A percentile compares a stretch with the other conserved stretches of the same genome.
Conservation (phyloP, 2,888 invertebrate species). For the Drosophila nigricruria region DNA sequence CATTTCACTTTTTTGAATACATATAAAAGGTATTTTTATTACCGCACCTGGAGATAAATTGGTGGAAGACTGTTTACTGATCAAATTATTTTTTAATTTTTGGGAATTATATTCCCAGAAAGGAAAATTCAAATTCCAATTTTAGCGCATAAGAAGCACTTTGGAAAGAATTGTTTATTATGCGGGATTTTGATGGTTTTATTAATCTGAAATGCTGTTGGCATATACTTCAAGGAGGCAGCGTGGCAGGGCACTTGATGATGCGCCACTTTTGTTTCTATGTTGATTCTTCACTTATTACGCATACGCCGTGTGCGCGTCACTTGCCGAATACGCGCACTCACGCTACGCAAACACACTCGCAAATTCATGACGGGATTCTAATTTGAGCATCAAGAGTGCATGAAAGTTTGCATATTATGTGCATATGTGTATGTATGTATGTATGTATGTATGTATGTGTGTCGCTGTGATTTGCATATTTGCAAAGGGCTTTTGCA, state of each 20-base stretch:
- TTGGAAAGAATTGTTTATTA: neutral
- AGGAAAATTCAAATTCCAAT: neutral
- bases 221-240: neutral
- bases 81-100: conserved; percentile 2
- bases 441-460: neutral
- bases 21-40: neutral
- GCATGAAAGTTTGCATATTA: neutral
- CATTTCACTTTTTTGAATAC: neutral
- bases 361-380: conserved; percentile 6
- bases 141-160: neutral
- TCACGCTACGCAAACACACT: conserved; percentile 10
- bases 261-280: neutral
- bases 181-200: neutral
- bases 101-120: neutral
- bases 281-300: conserved; percentile 37
- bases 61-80: neutral
- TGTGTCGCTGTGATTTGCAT: conserved; percentile 34
- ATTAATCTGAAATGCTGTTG: neutral
- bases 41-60: neutral
- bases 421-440: neutral
- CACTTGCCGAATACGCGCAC: conserved; percentile 18
- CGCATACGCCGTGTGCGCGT: conserved; percentile 49
- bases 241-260: neutral
- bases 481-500: conserved; percentile 47
- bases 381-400: conserved; percentile 3